phyloP scores from a whole-genome alignment of 2,113 vertebrate species.

The Taxidea taxus region DNA sequence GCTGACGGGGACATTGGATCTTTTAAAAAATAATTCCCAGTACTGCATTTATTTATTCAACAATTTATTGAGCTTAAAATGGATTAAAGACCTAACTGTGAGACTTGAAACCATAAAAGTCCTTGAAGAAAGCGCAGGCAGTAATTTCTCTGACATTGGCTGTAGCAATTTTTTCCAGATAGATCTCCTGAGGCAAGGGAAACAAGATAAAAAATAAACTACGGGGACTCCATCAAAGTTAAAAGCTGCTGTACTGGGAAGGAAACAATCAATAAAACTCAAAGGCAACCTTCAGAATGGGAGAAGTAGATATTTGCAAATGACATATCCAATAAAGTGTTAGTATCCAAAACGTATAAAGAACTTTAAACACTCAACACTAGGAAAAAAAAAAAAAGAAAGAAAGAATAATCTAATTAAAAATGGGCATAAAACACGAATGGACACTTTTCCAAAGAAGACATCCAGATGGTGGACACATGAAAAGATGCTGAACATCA shows the following conservation, averaged over 20 bases:
- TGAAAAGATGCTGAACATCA: neutral
- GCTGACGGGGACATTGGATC: accelerated
- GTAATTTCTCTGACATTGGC: neutral
- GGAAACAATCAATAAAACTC: neutral
- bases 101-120: neutral
- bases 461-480: neutral
- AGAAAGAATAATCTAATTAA: neutral
- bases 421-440: neutral
- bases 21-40: neutral
- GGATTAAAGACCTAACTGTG: neutral
- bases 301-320: neutral
- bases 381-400: neutral
- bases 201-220: neutral
- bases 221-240: neutral
- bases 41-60: neutral
- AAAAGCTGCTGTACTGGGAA: neutral
- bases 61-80: neutral
- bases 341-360: neutral
- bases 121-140: neutral
- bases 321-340: neutral
- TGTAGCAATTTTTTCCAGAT: neutral
- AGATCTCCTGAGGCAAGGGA: neutral
- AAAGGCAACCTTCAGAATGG: neutral
- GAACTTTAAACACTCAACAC: neutral
- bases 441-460: neutral